These are phyloP conservation scores for Eleutherodactylus coqui DNA, from an alignment of 2,797 vertebrate genomes.

Conservation along the genomic window DNA sequence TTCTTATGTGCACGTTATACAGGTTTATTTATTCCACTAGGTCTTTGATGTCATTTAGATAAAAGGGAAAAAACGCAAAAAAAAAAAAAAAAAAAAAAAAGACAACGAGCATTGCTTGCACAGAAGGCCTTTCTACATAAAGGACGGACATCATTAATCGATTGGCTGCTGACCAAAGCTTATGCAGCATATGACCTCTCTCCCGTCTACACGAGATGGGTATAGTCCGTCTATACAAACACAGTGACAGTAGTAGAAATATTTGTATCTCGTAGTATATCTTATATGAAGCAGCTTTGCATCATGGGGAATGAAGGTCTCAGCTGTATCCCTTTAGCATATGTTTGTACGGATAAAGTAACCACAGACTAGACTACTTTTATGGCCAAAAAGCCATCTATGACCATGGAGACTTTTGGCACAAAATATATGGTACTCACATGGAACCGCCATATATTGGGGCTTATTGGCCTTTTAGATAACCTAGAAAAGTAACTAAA, in stretches of 20 bases:
- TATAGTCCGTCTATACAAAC: constrained; percentile 18
- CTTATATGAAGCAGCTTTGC: background rate
- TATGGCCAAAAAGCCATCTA: background rate
- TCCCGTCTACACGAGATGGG: background rate
- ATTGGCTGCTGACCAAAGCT: constrained; percentile 31
- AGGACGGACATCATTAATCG: constrained; percentile 45
- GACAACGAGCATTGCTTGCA: constrained; percentile 1
- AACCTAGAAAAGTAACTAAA: too few species aligned
- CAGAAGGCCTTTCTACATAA: background rate
- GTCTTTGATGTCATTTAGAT: constrained; percentile 3
- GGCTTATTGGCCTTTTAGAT: too few species aligned
- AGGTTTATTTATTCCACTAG: background rate
- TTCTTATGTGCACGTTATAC: constrained; percentile 7
- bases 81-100: too few species aligned
- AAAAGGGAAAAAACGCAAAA: background rate
- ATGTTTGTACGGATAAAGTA: background rate
- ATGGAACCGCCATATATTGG: background rate
- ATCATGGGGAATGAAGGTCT: background rate
- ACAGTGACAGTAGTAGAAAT: background rate
- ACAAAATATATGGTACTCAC: too few species aligned
- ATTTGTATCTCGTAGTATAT: background rate
- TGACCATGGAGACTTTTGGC: background rate
- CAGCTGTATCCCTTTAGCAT: background rate
- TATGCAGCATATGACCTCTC: background rate
- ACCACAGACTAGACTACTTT: background rate